Evolutionary conservation across 2,797 vertebrate genomes (phyloP).

Genomic region (Betta splendens): DNA sequence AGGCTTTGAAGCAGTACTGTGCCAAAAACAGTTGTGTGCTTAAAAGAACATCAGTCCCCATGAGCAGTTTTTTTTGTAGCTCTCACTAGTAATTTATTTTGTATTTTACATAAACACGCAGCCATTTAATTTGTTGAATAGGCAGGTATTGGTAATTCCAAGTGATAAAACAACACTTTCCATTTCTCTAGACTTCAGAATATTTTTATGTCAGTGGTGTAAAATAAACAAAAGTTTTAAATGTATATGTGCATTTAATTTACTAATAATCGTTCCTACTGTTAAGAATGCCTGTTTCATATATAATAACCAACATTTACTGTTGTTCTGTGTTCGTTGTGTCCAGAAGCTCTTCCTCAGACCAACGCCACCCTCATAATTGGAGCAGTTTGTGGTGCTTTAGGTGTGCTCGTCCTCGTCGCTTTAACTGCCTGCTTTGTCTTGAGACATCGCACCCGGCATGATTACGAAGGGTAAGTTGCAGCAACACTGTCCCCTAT

Average conservation of each 20-base stretch:
- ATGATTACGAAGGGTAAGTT: conserved; percentile 91
- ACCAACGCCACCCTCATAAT: conserved; percentile 83
- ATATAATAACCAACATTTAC: not conserved
- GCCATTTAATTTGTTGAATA: no score
- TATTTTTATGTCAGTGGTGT: no score
- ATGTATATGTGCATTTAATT: not conserved
- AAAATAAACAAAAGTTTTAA: no score
- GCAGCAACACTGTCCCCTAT: no score
- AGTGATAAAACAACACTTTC: no score
- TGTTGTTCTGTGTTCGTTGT: conserved; percentile 10
- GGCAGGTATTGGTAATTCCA: no score
- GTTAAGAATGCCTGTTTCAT: not conserved
- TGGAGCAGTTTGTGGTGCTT: conserved; percentile 84
- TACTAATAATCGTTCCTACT: no score
- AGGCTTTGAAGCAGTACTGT: not conserved
- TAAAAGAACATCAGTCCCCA: no score
- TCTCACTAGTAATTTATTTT: not conserved
- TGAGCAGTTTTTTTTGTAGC: not conserved
- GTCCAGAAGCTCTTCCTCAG: conserved; percentile 84
- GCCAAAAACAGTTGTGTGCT: no score
- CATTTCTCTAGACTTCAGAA: no score
- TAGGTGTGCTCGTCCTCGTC: conserved; percentile 85
- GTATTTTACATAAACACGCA: no score
- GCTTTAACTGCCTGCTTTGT: conserved; percentile 82
- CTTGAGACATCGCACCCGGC: conserved; percentile 84